These are phyloP conservation scores for Hyles vespertilio DNA, from an alignment of 1,140 invertebrate species.

Conservation along the genomic window DNA sequence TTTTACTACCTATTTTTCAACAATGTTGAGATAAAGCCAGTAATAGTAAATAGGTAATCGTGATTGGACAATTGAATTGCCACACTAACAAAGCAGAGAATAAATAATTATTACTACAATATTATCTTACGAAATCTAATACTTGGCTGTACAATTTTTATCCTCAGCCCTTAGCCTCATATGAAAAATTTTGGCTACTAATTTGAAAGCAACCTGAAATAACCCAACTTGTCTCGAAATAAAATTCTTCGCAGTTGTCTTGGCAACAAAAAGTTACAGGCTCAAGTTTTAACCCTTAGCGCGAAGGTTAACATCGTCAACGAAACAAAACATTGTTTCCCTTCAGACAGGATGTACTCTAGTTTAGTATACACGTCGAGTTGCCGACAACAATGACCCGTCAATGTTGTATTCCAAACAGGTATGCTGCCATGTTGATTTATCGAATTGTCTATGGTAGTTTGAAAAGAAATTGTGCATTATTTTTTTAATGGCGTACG, in stretches of 20 bases:
- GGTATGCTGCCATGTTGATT: conserved; percentile 12
- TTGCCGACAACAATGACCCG: conserved; percentile 37
- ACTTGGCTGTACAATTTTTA: too few species aligned
- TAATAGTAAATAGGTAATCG: too few species aligned
- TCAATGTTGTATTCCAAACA: conserved; percentile 30
- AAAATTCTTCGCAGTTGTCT: neutral
- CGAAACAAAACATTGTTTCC: conserved; percentile 44
- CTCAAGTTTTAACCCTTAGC: neutral
- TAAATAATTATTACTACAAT: too few species aligned
- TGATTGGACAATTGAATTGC: too few species aligned
- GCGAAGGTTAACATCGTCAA: conserved; percentile 19
- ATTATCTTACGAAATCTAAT: too few species aligned
- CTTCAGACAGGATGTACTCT: conserved; percentile 38
- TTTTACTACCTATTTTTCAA: too few species aligned
- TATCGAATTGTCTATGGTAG: conserved; percentile 7
- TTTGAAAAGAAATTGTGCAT: conserved; percentile 6
- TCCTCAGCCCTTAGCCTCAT: too few species aligned
- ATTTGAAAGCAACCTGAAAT: too few species aligned
- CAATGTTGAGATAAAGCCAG: too few species aligned
- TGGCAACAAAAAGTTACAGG: neutral
- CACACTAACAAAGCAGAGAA: too few species aligned
- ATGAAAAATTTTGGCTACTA: too few species aligned
- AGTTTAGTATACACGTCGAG: conserved; percentile 36
- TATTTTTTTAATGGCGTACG: neutral
- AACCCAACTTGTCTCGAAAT: too few species aligned